Evolutionary conservation across 2,888 invertebrate species (phyloP), one percentile per base, ranked within the genome.

Genomic region (Anoncus sp.): DNA sequence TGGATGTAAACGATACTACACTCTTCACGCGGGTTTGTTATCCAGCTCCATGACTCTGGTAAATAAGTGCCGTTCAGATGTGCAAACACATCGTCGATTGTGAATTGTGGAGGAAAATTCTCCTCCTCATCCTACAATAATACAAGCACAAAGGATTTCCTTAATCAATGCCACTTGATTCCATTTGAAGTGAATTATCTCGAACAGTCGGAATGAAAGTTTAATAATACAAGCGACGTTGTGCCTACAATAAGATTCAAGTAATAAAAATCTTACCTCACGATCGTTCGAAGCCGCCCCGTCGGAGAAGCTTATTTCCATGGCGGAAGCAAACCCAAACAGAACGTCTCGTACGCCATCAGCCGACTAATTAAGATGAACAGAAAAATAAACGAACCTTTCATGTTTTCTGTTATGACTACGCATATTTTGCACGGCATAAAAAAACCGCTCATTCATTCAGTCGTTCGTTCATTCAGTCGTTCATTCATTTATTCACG

Each of bases 221-320:
- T 31, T 3, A 31, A 31, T 31, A 31, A 31, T 53, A 3, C 10
- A 53, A 53, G 27, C 10, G 3, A 27, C 51, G 51, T 4, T n/a
- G 45, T 6, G n/a, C 40, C 38, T 60, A 22, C 40, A 63, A 63
- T 63, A 63, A 63, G 47, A 14, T 63, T 38, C 12, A 10, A 66
- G 38, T 66, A 66, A 16, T 66, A 66, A 16, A 6, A 38, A 53
- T 53, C 16, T 10, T 63, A 63, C 49, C 47, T 63, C 63, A 47
- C 49, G 47, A 63, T 63, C 63, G 63, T 27, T n/a, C 63, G 49
- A 47, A 63, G 63, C 38, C 5, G 9, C 31, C 47, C 63, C 47
- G 47, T 47, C 51, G 43, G 43, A 20, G 47, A 43, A 63, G 63
- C 45, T 49, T 24, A 1, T n/a, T 6, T 63, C 63, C 47, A 24